Evolutionary conservation across 1,140 invertebrate genomes (phyloP).

Genomic region (Nasonia longicornis): DNA sequence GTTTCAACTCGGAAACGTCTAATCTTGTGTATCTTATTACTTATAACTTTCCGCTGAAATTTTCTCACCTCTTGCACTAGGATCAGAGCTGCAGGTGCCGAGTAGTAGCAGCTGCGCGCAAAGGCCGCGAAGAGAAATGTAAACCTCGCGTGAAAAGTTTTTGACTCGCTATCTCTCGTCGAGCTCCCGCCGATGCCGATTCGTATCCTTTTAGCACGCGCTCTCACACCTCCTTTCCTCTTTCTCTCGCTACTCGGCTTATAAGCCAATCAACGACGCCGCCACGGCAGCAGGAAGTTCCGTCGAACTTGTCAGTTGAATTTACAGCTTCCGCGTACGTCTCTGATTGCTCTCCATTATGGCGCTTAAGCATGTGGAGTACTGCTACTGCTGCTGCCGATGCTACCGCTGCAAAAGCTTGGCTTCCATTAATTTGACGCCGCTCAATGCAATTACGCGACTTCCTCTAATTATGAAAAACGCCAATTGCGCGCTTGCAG

Average conservation of each 20-base stretch:
- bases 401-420: background rate
- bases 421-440: slow-evolving; percentile 11
- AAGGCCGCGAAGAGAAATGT: slow-evolving; percentile 10
- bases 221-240: too few species aligned
- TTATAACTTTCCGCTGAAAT: slow-evolving; percentile 24
- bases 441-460: background rate
- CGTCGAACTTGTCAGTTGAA: slow-evolving; percentile 36
- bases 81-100: background rate
- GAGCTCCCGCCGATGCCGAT: background rate
- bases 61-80: background rate
- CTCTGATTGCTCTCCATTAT: slow-evolving; percentile 42
- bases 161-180: background rate
- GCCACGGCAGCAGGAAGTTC: slow-evolving; percentile 5
- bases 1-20: background rate
- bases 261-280: slow-evolving; percentile 39
- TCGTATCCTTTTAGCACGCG: slow-evolving; percentile 25
- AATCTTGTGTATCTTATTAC: slow-evolving; percentile 43
- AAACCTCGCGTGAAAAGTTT: slow-evolving; percentile 35
- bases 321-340: slow-evolving; percentile 22
- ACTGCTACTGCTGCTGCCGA: background rate
- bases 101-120: background rate
- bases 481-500: background rate
- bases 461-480: background rate
- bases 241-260: background rate
- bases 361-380: slow-evolving; percentile 21